Percentiles rank a stretch among this genome's conserved stretches.
Conservation (phyloP, 2,888 invertebrate species). For the Chloromyia formosa region DNA sequence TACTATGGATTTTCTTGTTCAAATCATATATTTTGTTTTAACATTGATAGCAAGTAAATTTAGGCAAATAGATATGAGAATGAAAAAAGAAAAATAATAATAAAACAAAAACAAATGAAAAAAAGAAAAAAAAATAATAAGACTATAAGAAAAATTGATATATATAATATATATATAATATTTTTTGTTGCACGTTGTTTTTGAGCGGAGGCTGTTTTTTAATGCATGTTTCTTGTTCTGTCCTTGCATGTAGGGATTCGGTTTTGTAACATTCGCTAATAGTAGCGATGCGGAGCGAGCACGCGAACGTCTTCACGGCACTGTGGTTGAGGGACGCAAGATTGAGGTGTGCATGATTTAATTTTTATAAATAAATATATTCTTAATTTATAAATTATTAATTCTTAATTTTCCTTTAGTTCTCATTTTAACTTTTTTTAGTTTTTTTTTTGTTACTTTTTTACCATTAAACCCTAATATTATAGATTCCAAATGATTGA, state of each 20-base stretch:
- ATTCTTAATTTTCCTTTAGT: constrained; percentile 34
- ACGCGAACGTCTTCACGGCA: constrained; percentile 99
- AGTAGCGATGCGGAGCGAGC: constrained; percentile 99
- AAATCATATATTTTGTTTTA: background rate
- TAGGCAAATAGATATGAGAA: background rate
- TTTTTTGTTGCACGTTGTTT: constrained; percentile 81
- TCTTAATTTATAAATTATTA: constrained; percentile 14
- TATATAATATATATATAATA: constrained; percentile 66
- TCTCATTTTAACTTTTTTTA: constrained; percentile 3
- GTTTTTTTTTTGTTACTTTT: constrained; percentile 42
- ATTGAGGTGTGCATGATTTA: constrained; percentile 99
- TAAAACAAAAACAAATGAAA: constrained; percentile 28
- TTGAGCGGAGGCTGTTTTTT: constrained; percentile 75
- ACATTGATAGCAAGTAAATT: constrained; percentile 1
- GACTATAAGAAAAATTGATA: constrained; percentile 40
- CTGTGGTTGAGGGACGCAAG: constrained; percentile 99
- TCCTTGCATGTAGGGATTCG: constrained; percentile 99
- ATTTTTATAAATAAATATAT: constrained; percentile 61
- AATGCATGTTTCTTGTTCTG: constrained; percentile 91
- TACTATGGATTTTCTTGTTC: background rate
- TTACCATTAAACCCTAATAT: constrained; percentile 10
- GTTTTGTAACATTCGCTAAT: constrained; percentile 99
- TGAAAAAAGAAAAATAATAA: constrained; percentile 22
- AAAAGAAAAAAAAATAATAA: constrained; percentile 29
- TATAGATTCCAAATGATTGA: constrained; percentile 10